A percentile compares a stretch with the other conserved stretches of the same genome.
Conservation (phyloP, 2,113 vertebrate species). For the Perognathus longimembris region DNA sequence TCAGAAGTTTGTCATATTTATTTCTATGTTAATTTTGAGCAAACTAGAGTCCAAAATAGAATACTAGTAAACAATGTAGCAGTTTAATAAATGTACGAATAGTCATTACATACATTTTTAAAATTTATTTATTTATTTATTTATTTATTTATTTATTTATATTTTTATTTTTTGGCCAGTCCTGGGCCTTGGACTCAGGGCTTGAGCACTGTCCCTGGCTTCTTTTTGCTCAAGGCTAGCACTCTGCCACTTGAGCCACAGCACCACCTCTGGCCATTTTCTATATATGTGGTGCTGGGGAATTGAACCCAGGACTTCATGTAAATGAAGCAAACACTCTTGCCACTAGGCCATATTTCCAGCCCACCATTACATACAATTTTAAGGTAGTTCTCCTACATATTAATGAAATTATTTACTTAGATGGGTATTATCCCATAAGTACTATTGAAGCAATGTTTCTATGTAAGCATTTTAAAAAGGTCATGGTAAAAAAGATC, state of each 20-base stretch:
- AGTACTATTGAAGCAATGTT: neutral
- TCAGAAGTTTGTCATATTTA: neutral
- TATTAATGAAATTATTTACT: conserved; percentile 43
- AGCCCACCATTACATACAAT: neutral
- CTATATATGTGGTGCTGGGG: no score
- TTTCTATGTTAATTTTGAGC: neutral
- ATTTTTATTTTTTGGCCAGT: no score
- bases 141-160: no score
- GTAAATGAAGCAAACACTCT: no score
- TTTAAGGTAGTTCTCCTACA: conserved; percentile 1
- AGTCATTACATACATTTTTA: neutral
- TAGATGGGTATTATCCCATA: neutral
- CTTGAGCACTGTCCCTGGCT: no score
- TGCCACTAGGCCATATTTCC: no score
- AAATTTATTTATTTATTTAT: no score
- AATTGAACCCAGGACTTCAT: no score
- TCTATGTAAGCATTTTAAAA: conserved; percentile 44
- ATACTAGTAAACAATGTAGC: neutral
- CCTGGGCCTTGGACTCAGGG: no score
- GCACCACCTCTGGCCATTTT: no score
- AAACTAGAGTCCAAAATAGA: neutral
- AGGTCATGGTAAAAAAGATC: neutral
- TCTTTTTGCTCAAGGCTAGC: no score
- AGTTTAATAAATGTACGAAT: conserved; percentile 24
- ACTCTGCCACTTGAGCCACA: no score